These are phyloP conservation scores for Erannis defoliaria DNA, from an alignment of 2,888 invertebrate genomes.

Conservation along the genomic window DNA sequence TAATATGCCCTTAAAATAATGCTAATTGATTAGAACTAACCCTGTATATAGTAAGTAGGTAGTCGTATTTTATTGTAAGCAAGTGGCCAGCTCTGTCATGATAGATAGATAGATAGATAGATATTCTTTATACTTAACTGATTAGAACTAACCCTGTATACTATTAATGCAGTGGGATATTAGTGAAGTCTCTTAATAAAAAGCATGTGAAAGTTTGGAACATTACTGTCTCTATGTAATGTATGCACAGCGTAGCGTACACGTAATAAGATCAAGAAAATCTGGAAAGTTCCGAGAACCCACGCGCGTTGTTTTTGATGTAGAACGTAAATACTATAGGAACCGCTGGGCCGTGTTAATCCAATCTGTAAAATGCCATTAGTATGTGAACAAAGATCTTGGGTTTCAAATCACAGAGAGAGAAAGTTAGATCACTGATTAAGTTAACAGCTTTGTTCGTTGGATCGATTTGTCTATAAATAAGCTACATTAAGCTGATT, in stretches of 20 bases:
- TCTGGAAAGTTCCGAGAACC: conserved; percentile 3
- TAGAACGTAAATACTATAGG: background rate
- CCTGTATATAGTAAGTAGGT: no score
- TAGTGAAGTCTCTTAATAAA: background rate
- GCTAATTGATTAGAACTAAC: no score
- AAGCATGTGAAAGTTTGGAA: no score
- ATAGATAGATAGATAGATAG: no score
- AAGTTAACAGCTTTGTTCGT: conserved; percentile 33
- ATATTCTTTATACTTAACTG: no score
- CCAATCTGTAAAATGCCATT: conserved; percentile 19
- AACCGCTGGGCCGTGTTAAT: conserved; percentile 4
- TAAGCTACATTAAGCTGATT: conserved; percentile 35
- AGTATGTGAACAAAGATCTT: conserved; percentile 16
- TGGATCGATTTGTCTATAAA: conserved; percentile 35
- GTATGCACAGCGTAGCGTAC: no score
- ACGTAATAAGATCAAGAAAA: background rate
- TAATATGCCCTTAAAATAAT: no score
- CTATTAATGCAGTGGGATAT: background rate
- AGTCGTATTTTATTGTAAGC: no score
- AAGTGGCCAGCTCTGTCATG: no score
- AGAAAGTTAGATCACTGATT: conserved; percentile 30
- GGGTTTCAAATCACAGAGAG: conserved; percentile 28
- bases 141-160: background rate
- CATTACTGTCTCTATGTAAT: no score
- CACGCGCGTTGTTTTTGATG: background rate